A percentile compares a stretch with the other conserved stretches of the same genome.
Conservation (phyloP, 2,888 invertebrate species). For the Cactoblastis cactorum region DNA sequence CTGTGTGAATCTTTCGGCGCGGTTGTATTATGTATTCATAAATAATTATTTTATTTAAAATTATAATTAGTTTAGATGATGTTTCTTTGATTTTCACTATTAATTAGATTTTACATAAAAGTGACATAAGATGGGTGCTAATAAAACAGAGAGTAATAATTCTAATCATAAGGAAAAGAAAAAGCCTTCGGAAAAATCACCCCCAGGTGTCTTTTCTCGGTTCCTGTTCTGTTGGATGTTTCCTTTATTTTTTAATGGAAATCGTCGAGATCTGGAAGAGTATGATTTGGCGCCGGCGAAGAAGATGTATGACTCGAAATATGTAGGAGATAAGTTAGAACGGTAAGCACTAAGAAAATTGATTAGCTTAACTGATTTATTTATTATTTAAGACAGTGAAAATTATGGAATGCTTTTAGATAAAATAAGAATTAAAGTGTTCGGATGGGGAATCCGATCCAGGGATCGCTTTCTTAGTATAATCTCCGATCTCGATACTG, state of each 20-base stretch:
- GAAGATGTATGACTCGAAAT: constrained; percentile 82
- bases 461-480: too few species aligned
- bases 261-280: constrained; percentile 84
- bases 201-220: constrained; percentile 76
- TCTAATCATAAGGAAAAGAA: constrained; percentile 23
- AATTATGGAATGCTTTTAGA: too few species aligned
- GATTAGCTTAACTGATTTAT: too few species aligned
- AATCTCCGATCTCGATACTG: too few species aligned
- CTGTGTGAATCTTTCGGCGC: background rate
- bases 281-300: constrained; percentile 87
- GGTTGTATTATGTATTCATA: background rate
- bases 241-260: constrained; percentile 87
- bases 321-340: constrained; percentile 84
- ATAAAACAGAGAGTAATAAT: constrained; percentile 22
- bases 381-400: too few species aligned
- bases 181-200: constrained; percentile 33
- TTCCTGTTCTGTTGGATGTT: constrained; percentile 87
- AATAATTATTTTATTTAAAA: background rate
- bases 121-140: constrained; percentile 1
- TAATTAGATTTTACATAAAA: background rate
- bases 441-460: too few species aligned
- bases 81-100: background rate
- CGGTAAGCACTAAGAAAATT: constrained; percentile 56
- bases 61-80: background rate
- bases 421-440: too few species aligned